A percentile compares a stretch with the other conserved stretches of the same genome.
Conservation (phyloP, 2,797 vertebrate genomes). For the Takifugu ocellatus region DNA sequence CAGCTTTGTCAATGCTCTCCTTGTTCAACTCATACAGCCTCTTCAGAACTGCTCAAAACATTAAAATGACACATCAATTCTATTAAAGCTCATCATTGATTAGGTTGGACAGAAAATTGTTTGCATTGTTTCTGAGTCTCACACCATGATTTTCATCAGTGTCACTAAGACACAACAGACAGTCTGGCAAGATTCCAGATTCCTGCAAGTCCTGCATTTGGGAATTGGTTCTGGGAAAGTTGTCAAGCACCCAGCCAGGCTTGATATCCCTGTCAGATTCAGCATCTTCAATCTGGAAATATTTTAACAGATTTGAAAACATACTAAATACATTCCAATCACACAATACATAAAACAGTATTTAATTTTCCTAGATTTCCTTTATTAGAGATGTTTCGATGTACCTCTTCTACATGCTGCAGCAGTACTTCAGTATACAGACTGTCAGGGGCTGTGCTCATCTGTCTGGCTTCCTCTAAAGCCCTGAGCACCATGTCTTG, state of each 20-base stretch:
- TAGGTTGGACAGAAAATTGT: not conserved
- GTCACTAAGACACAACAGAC: constrained; percentile 82
- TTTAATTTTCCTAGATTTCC: too few species aligned
- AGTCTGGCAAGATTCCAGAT: constrained; percentile 75
- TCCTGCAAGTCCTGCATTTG: constrained; percentile 75
- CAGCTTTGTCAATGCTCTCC: constrained; percentile 70
- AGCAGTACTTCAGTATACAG: constrained; percentile 72
- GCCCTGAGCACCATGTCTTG: constrained; percentile 70
- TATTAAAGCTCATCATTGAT: not conserved
- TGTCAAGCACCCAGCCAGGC: constrained; percentile 91
- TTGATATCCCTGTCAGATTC: constrained; percentile 62
- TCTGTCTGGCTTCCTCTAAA: constrained; percentile 57
- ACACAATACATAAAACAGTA: too few species aligned
- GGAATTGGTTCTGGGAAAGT: constrained; percentile 77
- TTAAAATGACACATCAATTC: not conserved
- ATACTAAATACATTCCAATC: too few species aligned
- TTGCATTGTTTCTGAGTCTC: constrained; percentile 23
- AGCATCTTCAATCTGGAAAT: constrained; percentile 65
- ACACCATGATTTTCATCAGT: constrained; percentile 72
- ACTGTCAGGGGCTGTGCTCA: constrained; percentile 53
- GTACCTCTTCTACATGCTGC: constrained; percentile 77
- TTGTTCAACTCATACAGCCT: constrained; percentile 81
- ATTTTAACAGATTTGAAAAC: not conserved
- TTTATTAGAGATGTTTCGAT: not conserved
- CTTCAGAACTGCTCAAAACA: constrained; percentile 68